phyloP scores from a whole-genome alignment of 2,888 invertebrate species.

The Drosophila prostipennis region DNA sequence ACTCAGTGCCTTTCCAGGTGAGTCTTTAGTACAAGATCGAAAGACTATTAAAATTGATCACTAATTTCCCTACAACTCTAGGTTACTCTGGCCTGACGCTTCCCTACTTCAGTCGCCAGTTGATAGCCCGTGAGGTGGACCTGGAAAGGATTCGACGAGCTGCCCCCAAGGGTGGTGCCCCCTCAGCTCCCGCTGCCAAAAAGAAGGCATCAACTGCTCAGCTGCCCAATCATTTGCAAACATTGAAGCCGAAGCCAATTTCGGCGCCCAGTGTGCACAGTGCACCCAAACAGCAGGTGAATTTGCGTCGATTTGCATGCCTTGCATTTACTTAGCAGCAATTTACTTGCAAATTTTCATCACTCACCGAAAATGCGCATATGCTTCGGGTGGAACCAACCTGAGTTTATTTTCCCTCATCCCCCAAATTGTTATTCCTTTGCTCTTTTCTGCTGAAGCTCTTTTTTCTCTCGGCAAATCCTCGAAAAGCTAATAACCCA shows the following conservation, averaged over 20 bases:
- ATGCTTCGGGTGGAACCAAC: constrained; percentile 5
- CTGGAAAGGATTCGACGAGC: constrained; percentile 89
- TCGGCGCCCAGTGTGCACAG: constrained; percentile 78
- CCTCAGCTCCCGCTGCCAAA: constrained; percentile 28
- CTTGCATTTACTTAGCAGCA: constrained; percentile 80
- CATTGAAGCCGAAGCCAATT: constrained; percentile 87
- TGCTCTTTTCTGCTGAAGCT: not conserved
- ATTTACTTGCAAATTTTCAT: constrained; percentile 72
- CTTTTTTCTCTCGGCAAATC: constrained; percentile 53
- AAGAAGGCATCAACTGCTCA: constrained; percentile 56
- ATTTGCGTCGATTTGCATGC: constrained; percentile 60
- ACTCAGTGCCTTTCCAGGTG: constrained; percentile 82
- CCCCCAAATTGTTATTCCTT: constrained; percentile 5
- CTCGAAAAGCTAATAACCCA: constrained; percentile 78
- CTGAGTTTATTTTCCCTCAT: constrained; percentile 8
- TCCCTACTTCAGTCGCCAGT: constrained; percentile 90
- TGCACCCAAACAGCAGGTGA: constrained; percentile 80
- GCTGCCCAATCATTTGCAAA: constrained; percentile 90
- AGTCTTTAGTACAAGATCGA: not conserved
- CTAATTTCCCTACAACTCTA: constrained; percentile 25
- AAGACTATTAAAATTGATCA: not conserved
- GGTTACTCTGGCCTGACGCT: constrained; percentile 83
- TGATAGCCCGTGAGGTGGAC: constrained; percentile 93
- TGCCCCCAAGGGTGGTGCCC: constrained; percentile 72
- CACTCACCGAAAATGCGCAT: constrained; percentile 24